Evolutionary conservation across 2,797 vertebrate species (phyloP), one percentile per base, ranked within the genome.

Genomic region (Enteromius treurensis): DNA sequence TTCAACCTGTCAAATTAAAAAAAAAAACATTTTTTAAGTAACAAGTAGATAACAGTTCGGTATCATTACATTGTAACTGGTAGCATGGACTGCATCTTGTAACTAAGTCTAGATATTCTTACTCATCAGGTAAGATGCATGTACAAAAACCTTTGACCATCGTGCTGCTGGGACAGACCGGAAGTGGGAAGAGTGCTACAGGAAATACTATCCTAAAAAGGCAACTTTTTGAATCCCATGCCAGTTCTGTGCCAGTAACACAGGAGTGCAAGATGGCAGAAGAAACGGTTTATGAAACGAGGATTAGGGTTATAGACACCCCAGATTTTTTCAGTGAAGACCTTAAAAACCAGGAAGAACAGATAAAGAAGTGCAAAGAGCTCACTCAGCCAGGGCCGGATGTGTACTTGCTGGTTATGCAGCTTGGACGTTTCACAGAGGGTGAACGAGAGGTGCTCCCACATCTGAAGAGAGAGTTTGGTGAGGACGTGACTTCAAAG

Each of bases 281-380:
- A 15, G 81, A 14, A 21, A 11, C 17, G 9, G 47, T 86, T 2
- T 55, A 6, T 71, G 71, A 64, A 5, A 76, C 26, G 4, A 77
- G 55, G 10, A 51, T 81, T 3, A 77, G 17, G 6, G 69, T 87
- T 11, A 47, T 85, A 9, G 86, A 87, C 64, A 87, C 76, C 15
- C 80, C 80, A 21, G 80, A 87, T 81, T 85, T 79, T 70, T 87
- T 82, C 37, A 65, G 55, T 14, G 42, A 85, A 51, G 80, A 85
- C 40, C 51, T 82, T 11, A 29, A 42, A 58, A 53, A 70, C 23
- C 69, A 71, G 34, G 70, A 75, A 8, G 40, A 82, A 23, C 49
- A 82, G 26, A 23, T 79, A 19, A 65, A 32, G 29, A 58, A 23
- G 45, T 82, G 83, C 32, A 84, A 23, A 79, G 73, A 79, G 32